Base-by-base conservation (phyloP, 2,113 vertebrate genomes). In the Toxotes chatareus region DNA sequence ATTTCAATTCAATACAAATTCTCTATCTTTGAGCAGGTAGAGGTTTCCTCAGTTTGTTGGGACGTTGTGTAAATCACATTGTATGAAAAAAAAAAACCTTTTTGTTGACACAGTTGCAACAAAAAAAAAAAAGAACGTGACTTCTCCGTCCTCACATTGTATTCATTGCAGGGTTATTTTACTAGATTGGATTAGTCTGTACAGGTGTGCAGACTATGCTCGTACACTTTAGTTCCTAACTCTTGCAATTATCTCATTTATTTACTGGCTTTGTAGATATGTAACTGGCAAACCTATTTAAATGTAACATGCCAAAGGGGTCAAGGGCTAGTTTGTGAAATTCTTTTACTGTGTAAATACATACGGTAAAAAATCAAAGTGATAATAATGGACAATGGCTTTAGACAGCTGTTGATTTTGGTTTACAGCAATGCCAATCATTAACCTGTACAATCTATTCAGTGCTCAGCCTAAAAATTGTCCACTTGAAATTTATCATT, bases 381-480 rank as follows among this genome's bases (percentile, higher is more conserved):
- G n/a, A 46, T 62, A 10, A 27, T 49, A 47, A 53, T n/a, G 9
- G 63, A 21, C 6, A 47, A 63, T 47, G 2, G 10, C 7, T 17
- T 16, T 0, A 31, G 61, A 19, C 9, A 17, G 9, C 4, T 16
- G 2, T 5, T 61, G 3, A 44, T 62, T 65, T 21, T 2, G 3
- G 11, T 55, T 78, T 63, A 64, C 10, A 19, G 49, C 19, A 7
- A 47, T 53, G 80, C 23, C 62, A 93, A 92, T 92, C 51, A 90
- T 94, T 93, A 86, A 94, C 90, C 46, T n/a, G 7, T 0, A 36
- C 80, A 79, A 60, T 69, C 84, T 77, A 66, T 19, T 59, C 57
- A 59, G 34, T 14, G 61, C 53, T 85, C 56, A 11, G 63, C 69
- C 86, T 65, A 79, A 86, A 73, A 90, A 64, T 70, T 34, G 40